Percentiles rank a stretch among this genome's conserved stretches.
These are phyloP conservation scores for Amphipoea lucens DNA, from an alignment of 2,888 invertebrate species.

Conservation along the genomic window DNA sequence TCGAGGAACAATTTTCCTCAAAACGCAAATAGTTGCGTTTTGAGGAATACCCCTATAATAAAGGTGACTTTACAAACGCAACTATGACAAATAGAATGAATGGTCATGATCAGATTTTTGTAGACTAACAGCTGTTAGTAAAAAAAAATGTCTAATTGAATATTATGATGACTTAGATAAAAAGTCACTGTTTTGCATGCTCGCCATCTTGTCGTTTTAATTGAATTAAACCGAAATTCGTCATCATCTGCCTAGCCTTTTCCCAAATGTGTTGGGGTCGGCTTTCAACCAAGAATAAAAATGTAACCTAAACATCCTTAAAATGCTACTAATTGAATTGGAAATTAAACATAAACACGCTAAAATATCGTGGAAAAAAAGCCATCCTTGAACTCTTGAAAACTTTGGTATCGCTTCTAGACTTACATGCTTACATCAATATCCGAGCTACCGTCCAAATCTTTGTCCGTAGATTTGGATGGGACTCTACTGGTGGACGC, in stretches of 20 bases:
- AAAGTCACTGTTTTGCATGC: background rate
- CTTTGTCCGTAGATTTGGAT: too few relatives aligned
- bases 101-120: background rate
- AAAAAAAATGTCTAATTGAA: background rate
- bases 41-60: background rate
- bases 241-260: too few relatives aligned
- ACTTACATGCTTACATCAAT: background rate
- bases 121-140: background rate
- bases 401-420: background rate
- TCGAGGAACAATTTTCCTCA: too few relatives aligned
- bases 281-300: too few relatives aligned
- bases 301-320: background rate
- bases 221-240: background rate
- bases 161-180: background rate
- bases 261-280: too few relatives aligned
- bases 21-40: too few relatives aligned
- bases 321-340: background rate
- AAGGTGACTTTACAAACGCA: slow-evolving; percentile 11
- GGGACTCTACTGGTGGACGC: too few relatives aligned
- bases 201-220: background rate
- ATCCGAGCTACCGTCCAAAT: background rate
- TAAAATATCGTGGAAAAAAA: background rate
- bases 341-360: background rate
- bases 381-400: background rate
- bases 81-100: background rate